These are phyloP conservation scores for Drosophila littoralis DNA, from an alignment of 1,140 invertebrate genomes.

Conservation along the genomic window DNA sequence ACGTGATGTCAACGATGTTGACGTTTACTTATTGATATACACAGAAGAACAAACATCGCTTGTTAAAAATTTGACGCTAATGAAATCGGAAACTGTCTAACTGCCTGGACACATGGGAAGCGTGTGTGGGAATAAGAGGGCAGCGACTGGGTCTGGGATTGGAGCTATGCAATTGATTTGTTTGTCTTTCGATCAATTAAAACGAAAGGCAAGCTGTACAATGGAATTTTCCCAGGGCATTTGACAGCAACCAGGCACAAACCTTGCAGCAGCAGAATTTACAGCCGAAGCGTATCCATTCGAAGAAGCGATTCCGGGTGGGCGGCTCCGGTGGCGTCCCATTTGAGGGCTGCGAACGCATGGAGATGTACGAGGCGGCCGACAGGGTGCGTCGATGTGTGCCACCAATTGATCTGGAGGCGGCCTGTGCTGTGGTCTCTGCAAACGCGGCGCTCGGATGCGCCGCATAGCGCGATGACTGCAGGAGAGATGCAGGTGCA, in stretches of 20 bases:
- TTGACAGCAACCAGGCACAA: conserved; percentile 27
- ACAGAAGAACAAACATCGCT: no score
- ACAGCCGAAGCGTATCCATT: conserved; percentile 56
- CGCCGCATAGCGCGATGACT: conserved; percentile 68
- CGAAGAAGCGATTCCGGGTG: conserved; percentile 60
- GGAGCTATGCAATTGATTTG: conserved; percentile 45
- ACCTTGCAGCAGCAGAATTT: conserved; percentile 73
- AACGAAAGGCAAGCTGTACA: neutral
- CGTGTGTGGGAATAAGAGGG: no score
- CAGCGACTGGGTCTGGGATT: no score
- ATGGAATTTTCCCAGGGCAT: neutral
- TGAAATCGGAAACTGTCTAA: no score
- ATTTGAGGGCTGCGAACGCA: conserved; percentile 52
- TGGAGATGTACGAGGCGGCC: conserved; percentile 71
- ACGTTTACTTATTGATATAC: no score
- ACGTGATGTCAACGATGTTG: no score
- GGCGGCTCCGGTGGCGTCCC: conserved; percentile 46
- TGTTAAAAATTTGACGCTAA: no score
- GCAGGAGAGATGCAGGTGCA: conserved; percentile 42
- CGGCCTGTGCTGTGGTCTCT: conserved; percentile 40
- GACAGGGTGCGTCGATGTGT: conserved; percentile 69
- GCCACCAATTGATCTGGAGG: conserved; percentile 2
- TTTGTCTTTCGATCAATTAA: conserved; percentile 53
- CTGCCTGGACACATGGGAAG: no score
- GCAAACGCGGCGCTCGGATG: conserved; percentile 74